phyloP scores from a whole-genome alignment of 2,888 invertebrate genomes.

The Cantharis flavilabris region DNA sequence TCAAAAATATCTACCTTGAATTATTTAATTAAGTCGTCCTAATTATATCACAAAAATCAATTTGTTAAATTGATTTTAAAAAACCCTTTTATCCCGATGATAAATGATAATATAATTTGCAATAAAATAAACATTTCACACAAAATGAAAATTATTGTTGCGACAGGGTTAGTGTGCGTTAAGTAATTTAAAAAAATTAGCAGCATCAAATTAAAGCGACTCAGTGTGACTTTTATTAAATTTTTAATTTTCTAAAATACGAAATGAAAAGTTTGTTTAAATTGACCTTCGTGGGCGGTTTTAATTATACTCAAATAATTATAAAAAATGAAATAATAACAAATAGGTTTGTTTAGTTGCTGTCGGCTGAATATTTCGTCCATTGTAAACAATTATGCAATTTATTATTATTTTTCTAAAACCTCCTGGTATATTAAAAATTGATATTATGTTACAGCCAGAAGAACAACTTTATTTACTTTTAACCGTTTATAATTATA shows the following conservation, averaged over 20 bases:
- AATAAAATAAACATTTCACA: neutral
- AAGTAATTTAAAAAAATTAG: neutral
- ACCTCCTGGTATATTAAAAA: neutral
- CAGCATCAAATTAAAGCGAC: neutral
- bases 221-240: neutral
- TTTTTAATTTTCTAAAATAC: neutral
- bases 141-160: neutral
- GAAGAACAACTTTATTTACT: neutral
- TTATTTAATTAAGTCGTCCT: too few species aligned
- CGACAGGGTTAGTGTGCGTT: neutral
- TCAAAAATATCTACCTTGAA: too few species aligned
- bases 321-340: neutral
- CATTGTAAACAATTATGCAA: neutral
- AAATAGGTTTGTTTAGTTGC: neutral
- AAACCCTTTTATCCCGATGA: neutral
- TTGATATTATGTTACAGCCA: neutral
- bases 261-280: neutral
- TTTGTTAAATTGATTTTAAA: too few species aligned
- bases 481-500: neutral
- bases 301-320: neutral
- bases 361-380: neutral
- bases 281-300: neutral
- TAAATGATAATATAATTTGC: neutral
- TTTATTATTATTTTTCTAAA: neutral
- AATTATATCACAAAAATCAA: too few species aligned